Base-by-base conservation (phyloP, 1,140 invertebrate genomes). In the Phortica variegata region DNA sequence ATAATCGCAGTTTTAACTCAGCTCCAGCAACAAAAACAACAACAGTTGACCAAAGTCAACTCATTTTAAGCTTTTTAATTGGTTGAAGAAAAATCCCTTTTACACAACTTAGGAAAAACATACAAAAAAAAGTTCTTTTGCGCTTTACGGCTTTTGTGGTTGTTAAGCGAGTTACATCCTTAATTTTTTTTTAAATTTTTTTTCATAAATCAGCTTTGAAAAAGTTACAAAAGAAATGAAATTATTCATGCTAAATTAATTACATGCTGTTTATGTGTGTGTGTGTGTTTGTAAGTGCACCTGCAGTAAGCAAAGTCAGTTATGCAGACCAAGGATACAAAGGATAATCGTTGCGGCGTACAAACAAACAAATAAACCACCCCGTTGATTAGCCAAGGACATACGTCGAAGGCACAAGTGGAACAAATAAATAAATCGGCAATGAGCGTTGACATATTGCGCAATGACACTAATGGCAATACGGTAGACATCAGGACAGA, bases 341-440 rank as follows among this genome's bases (percentile, higher is more conserved):
- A 26, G 23, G 23, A 26, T 26, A 26, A 26, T 26, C 23, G 23
- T 10, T 26, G 23, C 23, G 5, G 23, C 23, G 5, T 26, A n/a
- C n/a, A n/a, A n/a, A n/a, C n/a, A n/a, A 44, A 42, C 43, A 58
- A 58, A 58, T 48, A 58, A 58, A 58, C 56, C 53, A 58, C 56
- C 56, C 56, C 16, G n/a, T 3, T 10, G 43, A 40, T 58, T 58
- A 39, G 42, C 29, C 15, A 40, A 8, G 7, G 38, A 6, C 16
- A 40, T 7, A 4, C 6, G 38, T n/a, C 15, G 16, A 21, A 12
- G 8, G 8, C 4, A 17, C 38, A 40, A 40, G 38, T 20, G 38
- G 13, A 20, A 40, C 38, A 20, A 40, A 40, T 40, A 7, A n/a
- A n/a, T n/a, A n/a, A n/a, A n/a, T 21, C 33, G 12, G 23, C 26